These are phyloP conservation scores for Cheilosia grossa DNA, from an alignment of 2,888 invertebrate species.

Conservation along the genomic window DNA sequence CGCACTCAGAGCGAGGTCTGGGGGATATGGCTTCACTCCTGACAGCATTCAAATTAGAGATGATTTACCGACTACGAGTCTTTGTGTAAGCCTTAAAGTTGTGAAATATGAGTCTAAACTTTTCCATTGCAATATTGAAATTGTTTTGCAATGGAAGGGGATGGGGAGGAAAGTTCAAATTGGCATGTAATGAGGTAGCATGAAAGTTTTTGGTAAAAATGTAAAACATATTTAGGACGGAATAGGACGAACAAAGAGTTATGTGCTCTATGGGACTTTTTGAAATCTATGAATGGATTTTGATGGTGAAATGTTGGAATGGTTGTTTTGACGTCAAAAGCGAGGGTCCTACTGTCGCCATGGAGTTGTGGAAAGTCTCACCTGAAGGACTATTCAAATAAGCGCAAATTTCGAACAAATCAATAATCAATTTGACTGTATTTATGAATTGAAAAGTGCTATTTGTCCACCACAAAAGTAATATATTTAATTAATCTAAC, in stretches of 20 bases:
- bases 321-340: too few relatives aligned
- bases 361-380: too few relatives aligned
- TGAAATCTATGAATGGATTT: too few relatives aligned
- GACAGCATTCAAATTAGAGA: slow-evolving; percentile 47
- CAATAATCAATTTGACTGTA: too few relatives aligned
- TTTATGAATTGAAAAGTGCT: too few relatives aligned
- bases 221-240: not conserved
- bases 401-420: too few relatives aligned
- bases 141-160: slow-evolving; percentile 8
- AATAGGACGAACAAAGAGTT: not conserved
- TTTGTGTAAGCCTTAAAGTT: slow-evolving; percentile 26
- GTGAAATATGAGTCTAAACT: slow-evolving; percentile 51
- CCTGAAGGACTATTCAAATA: too few relatives aligned
- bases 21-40: slow-evolving; percentile 20
- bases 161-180: slow-evolving; percentile 26
- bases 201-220: slow-evolving; percentile 8
- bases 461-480: too few relatives aligned
- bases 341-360: too few relatives aligned
- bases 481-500: too few relatives aligned
- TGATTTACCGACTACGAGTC: slow-evolving; percentile 40
- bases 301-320: too few relatives aligned
- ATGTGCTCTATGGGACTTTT: too few relatives aligned
- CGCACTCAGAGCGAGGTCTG: not conserved
- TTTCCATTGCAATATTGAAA: slow-evolving; percentile 39
- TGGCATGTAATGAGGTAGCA: slow-evolving; percentile 26